Percentiles rank a stretch among this genome's conserved stretches.
These are phyloP conservation scores for Ellobius talpinus DNA, from an alignment of 2,113 vertebrate genomes.

Conservation along the genomic window DNA sequence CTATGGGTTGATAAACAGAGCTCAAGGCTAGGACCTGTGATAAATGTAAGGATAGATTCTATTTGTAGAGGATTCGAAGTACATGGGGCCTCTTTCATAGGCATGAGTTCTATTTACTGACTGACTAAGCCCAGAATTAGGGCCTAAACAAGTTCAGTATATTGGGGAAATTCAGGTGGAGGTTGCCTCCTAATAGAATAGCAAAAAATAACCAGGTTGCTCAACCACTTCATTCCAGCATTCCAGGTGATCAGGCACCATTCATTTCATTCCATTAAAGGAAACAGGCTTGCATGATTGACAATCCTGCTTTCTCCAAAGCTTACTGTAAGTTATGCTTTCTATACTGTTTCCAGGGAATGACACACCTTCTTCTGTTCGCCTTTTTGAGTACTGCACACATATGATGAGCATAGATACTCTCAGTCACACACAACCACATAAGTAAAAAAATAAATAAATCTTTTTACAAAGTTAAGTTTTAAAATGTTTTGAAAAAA, in stretches of 20 bases:
- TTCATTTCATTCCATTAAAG: neutral
- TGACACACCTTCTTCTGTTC: accelerated
- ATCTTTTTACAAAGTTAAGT: neutral
- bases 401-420: neutral
- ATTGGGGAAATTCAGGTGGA: neutral
- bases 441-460: neutral
- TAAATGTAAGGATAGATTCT: neutral
- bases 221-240: neutral
- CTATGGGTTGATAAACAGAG: neutral
- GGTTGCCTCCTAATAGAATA: neutral
- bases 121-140: neutral
- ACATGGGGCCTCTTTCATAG: neutral
- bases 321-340: neutral
- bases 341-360: neutral
- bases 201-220: neutral
- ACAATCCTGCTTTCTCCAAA: neutral
- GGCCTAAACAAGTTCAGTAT: neutral
- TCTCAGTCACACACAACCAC: neutral
- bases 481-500: neutral
- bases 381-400: neutral
- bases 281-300: neutral
- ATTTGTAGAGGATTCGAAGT: neutral
- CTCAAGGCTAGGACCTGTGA: neutral
- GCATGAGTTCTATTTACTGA: neutral
- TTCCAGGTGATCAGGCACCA: neutral